These are phyloP conservation scores for Alca torda DNA, from an alignment of 2,797 vertebrate species.

Conservation along the genomic window DNA sequence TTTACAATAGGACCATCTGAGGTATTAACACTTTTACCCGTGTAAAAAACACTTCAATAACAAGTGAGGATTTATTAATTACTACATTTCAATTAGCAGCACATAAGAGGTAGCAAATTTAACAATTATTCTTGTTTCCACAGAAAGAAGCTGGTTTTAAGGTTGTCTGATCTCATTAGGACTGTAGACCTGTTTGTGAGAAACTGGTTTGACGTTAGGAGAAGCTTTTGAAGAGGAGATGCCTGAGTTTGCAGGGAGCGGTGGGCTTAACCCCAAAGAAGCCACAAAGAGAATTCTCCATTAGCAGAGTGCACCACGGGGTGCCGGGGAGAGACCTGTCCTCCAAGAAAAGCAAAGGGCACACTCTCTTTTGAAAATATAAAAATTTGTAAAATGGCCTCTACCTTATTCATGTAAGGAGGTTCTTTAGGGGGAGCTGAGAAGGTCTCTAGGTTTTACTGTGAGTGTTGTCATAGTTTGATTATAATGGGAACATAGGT, in stretches of 20 bases:
- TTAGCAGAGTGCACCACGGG: not conserved
- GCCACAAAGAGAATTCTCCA: not conserved
- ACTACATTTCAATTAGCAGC: not conserved
- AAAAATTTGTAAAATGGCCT: not conserved
- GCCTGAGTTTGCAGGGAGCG: not conserved
- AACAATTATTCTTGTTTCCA: not conserved
- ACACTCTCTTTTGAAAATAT: not conserved
- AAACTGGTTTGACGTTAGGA: not conserved
- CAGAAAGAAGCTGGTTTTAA: not conserved
- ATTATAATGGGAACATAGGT: not conserved
- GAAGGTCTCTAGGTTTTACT: not conserved
- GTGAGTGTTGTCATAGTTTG: not conserved
- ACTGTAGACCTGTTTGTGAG: not conserved
- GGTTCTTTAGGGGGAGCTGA: not conserved
- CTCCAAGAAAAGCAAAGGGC: not conserved
- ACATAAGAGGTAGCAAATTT: not conserved
- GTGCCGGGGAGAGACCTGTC: not conserved
- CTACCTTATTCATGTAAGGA: not conserved
- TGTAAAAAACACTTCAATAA: not conserved
- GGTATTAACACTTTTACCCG: not conserved
- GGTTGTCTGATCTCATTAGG: not conserved
- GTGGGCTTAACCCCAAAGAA: not conserved
- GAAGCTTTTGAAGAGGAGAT: not conserved
- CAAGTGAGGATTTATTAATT: not conserved
- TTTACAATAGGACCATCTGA: not conserved